A percentile compares a stretch with the other conserved stretches of the same genome.
Conservation (phyloP, 2,113 vertebrate genomes). For the Chaenogobius annularis region DNA sequence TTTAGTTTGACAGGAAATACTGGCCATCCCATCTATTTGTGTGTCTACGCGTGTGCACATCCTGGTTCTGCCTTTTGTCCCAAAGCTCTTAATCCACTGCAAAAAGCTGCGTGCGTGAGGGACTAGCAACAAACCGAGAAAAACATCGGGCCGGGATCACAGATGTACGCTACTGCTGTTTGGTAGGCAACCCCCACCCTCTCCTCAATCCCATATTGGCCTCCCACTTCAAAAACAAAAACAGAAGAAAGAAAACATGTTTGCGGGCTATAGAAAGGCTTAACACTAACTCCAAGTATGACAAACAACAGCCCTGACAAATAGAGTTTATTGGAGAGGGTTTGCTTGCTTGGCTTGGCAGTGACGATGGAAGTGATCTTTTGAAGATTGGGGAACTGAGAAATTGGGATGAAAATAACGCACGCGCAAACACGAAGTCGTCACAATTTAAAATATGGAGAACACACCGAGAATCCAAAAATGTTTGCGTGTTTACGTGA, state of each 20-base stretch:
- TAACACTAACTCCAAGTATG: conserved; percentile 22
- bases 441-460: conserved; percentile 12
- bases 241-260: conserved; percentile 11
- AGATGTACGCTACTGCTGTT: conserved; percentile 36
- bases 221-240: conserved; percentile 4
- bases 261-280: conserved; percentile 18
- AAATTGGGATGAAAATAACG: not conserved
- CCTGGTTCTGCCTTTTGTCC: conserved; percentile 76
- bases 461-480: conserved; percentile 8
- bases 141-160: conserved; percentile 47
- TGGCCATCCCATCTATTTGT: conserved; percentile 50
- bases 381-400: conserved; percentile 17
- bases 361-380: conserved; percentile 11
- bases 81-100: conserved; percentile 82
- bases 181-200: not conserved
- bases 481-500: not conserved
- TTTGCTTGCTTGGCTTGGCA: not conserved
- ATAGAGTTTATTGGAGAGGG: conserved; percentile 9
- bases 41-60: conserved; percentile 36
- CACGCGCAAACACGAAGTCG: not conserved
- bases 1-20: conserved; percentile 82
- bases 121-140: conserved; percentile 58
- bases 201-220: not conserved
- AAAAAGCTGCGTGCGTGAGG: conserved; percentile 74
- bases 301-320: conserved; percentile 2